phyloP scores from a whole-genome alignment of 2,797 vertebrate genomes.

The Psittacula derbiana region DNA sequence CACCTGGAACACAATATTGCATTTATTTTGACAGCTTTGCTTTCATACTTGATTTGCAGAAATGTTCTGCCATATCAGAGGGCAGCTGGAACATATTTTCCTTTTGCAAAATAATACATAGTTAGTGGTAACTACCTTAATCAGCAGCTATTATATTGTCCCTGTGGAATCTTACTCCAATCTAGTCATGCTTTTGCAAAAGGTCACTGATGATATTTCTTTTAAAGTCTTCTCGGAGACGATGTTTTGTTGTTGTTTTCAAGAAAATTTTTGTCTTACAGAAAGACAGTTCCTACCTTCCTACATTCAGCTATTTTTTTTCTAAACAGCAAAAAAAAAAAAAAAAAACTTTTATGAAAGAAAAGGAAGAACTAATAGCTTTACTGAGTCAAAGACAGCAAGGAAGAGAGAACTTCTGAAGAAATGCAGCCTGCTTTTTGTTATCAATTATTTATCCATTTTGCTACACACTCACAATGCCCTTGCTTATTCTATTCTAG shows the following conservation, averaged over 20 bases:
- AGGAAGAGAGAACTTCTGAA: not conserved
- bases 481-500: not conserved
- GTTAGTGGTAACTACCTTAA: not conserved
- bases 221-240: not conserved
- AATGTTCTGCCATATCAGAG: not conserved
- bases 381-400: not conserved
- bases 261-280: not conserved
- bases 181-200: not conserved
- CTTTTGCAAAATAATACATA: not conserved
- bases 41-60: constrained; percentile 19
- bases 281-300: not conserved
- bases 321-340: not conserved
- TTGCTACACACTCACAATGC: not conserved
- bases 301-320: not conserved
- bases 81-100: not conserved
- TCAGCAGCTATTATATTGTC: not conserved
- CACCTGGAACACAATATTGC: not conserved
- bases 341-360: not conserved
- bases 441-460: not conserved
- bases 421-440: not conserved
- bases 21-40: not conserved
- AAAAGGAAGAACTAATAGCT: not conserved
- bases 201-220: not conserved
- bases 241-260: not conserved
- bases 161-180: not conserved